Base-by-base conservation (phyloP, 2,113 vertebrate species). In the Rhipidura dahli region DNA sequence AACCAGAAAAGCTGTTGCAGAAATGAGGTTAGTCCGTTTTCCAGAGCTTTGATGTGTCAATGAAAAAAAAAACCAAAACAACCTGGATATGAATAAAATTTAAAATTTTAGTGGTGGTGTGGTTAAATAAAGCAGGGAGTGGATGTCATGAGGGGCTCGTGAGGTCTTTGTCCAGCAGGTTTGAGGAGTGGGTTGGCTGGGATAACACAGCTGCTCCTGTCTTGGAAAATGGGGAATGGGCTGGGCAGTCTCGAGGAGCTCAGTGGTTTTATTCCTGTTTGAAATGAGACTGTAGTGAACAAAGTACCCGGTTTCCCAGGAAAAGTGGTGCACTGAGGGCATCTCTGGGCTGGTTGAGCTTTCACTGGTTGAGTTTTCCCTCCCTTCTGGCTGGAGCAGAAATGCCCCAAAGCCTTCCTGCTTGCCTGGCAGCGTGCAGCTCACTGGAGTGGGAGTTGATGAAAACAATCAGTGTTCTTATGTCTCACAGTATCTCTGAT, bases 1-100 rank as follows among this genome's bases (percentile, higher is more conserved):
- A 95, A 56, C 7, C 40, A 83, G 87, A 87, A 70, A 70, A 71
- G 69, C 50, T 69, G 47, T 60, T 91, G 84, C 78, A 79, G 73
- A 61, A 79, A 49, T 23, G 87, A 57, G 73, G 40, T 83, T 85
- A 28, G n/a, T 64, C 50, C 12, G 0, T 83, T 89, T 86, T 73
- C 42, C 42, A 70, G 39, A 61, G 87, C 26, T 19, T 66, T 81
- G 31, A 20, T 4, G 1, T 47, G 33, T 20, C 37, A 83, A 7
- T 71, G 22, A 8, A 69, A 59, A 59, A 54, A 28, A 59, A 26
- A 26, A n/a, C n/a, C n/a, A n/a, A 35, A 28, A 6, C 49, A 20
- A 28, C 2, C 15, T 68, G 23, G 9, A 5, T 68, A 3, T 2
- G 2, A 59, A 42, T 35, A 64, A 71, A 69, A 35, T 4, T 2